Percentiles rank a stretch among this genome's conserved stretches.
Conservation (phyloP, 2,888 invertebrate genomes). For the Nesidiocoris tenuis region DNA sequence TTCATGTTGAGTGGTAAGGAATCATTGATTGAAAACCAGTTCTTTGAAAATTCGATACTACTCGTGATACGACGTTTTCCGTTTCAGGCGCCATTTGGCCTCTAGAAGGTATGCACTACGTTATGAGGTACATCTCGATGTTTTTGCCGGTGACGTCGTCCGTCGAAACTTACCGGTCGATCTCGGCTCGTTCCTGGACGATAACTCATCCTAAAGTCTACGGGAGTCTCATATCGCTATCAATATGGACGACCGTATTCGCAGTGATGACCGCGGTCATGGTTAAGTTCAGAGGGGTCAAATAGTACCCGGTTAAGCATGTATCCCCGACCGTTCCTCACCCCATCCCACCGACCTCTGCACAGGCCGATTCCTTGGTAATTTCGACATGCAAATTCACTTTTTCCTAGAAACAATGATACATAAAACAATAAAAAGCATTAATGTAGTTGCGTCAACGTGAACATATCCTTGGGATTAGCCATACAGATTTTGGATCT, state of each 20-base stretch:
- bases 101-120: slow-evolving; percentile 44
- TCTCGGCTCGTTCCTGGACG: slow-evolving; percentile 42
- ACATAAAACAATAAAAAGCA: too few relatives aligned
- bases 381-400: too few relatives aligned
- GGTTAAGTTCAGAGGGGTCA: slow-evolving; percentile 29
- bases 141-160: slow-evolving; percentile 41
- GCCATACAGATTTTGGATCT: too few relatives aligned
- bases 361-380: too few relatives aligned
- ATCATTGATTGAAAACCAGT: not conserved
- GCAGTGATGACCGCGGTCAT: slow-evolving; percentile 14
- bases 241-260: slow-evolving; percentile 35
- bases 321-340: too few relatives aligned
- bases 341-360: too few relatives aligned
- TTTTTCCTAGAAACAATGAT: too few relatives aligned
- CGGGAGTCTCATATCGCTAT: slow-evolving; percentile 29
- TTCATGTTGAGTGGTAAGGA: slow-evolving; percentile 45
- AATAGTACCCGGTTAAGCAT: not conserved
- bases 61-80: slow-evolving; percentile 2
- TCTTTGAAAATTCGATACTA: slow-evolving; percentile 2
- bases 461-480: too few relatives aligned
- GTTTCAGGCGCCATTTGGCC: slow-evolving; percentile 46
- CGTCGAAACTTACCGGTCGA: slow-evolving; percentile 43
- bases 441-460: too few relatives aligned
- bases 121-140: slow-evolving; percentile 21
- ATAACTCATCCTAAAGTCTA: slow-evolving; percentile 36